Percentiles rank a stretch among this genome's conserved stretches.
Conservation (phyloP, 2,797 vertebrate species). For the Ctenosaura bakeri region DNA sequence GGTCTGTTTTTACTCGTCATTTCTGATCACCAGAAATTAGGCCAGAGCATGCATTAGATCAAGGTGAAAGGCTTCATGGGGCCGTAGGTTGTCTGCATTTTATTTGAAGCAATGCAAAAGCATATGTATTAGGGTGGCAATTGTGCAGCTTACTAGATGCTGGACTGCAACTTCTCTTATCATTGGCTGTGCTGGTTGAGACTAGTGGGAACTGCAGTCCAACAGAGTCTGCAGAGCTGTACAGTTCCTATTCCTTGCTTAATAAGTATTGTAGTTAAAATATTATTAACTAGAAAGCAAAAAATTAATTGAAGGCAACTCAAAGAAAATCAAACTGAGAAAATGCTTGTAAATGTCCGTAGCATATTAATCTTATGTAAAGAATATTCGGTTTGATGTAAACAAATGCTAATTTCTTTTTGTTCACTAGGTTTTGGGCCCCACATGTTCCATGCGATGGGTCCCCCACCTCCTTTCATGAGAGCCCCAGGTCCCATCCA, state of each 20-base stretch:
- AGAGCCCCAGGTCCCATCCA: constrained; percentile 97
- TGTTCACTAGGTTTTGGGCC: constrained; percentile 89
- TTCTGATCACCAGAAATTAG: not conserved
- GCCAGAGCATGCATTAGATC: not conserved
- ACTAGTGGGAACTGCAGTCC: too few species aligned
- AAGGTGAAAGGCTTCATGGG: not conserved
- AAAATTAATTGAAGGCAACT: not conserved
- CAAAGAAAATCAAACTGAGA: not conserved
- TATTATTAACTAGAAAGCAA: not conserved
- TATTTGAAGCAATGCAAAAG: not conserved
- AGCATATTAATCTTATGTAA: not conserved
- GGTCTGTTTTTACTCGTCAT: not conserved
- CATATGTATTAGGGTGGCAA: too few species aligned
- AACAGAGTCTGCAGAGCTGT: too few species aligned
- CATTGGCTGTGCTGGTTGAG: too few species aligned
- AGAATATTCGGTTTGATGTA: constrained; percentile 18
- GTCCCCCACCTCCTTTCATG: constrained; percentile 93
- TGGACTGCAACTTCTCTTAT: too few species aligned
- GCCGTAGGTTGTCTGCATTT: not conserved
- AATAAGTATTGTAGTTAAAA: not conserved
- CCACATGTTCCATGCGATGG: constrained; percentile 94
- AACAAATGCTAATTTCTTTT: constrained; percentile 37
- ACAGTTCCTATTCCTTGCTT: too few species aligned
- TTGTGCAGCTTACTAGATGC: too few species aligned
- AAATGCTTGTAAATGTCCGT: not conserved